Conservation (phyloP, 2,888 invertebrate genomes). For the Camptogramma bilineatum region DNA sequence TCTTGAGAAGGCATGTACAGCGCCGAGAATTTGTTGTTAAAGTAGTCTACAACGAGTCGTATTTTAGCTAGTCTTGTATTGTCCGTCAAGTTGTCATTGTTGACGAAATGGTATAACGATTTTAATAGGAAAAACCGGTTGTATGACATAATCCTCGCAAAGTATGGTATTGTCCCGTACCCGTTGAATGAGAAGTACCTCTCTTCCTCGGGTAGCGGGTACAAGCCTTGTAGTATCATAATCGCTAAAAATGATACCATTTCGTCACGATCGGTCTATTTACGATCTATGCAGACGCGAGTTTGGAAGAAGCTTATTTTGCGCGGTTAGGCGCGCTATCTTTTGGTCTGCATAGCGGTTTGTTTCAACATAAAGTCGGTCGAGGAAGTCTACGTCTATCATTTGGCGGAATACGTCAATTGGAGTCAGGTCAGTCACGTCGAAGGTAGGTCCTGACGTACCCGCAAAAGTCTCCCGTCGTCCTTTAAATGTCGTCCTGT, state of each 20-base stretch:
- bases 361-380: background rate
- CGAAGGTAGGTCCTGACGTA: background rate
- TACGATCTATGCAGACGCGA: background rate
- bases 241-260: background rate
- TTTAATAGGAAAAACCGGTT: constrained; percentile 28
- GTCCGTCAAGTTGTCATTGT: constrained; percentile 20
- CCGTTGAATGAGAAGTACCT: constrained; percentile 5
- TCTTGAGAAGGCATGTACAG: constrained; percentile 16
- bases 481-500: no score
- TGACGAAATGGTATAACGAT: constrained; percentile 31
- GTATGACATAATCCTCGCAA: constrained; percentile 10
- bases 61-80: background rate
- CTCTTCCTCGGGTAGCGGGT: constrained; percentile 18
- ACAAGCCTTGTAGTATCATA: background rate
- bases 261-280: background rate
- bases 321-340: background rate
- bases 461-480: background rate
- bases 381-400: background rate
- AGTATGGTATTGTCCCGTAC: constrained; percentile 14
- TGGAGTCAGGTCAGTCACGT: background rate
- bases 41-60: constrained; percentile 9
- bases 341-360: background rate
- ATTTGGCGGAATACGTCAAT: background rate
- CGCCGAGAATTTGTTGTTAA: constrained; percentile 14
- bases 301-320: background rate